phyloP scores from a whole-genome alignment of 2,888 invertebrate genomes.

The Melieria omissa region DNA sequence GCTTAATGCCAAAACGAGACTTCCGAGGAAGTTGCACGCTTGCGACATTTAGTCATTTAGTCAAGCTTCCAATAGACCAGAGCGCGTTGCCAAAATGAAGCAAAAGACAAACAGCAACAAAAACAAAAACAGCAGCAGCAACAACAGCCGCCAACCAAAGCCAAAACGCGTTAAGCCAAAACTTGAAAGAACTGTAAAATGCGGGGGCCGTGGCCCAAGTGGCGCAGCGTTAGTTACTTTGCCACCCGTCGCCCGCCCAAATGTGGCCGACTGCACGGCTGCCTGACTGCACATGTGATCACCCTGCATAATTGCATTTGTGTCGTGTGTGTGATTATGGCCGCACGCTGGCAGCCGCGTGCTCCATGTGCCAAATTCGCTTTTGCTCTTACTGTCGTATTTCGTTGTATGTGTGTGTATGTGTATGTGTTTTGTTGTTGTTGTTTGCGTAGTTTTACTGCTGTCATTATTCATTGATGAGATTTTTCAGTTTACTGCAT shows the following conservation, averaged over 20 bases:
- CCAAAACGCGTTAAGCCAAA: constrained; percentile 19
- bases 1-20: constrained; percentile 40
- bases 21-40: constrained; percentile 43
- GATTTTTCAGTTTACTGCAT: constrained; percentile 22
- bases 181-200: constrained; percentile 32
- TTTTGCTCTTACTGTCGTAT: constrained; percentile 10
- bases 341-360: not conserved
- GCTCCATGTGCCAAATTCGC: not conserved
- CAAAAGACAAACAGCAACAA: constrained; percentile 8
- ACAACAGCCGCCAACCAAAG: constrained; percentile 8
- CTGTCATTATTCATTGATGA: constrained; percentile 42
- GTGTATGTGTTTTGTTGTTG: constrained; percentile 1
- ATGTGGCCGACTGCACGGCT: not conserved
- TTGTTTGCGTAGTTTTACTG: constrained; percentile 10
- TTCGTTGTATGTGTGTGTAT: not conserved
- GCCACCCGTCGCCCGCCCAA: not conserved
- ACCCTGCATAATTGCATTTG: constrained; percentile 4
- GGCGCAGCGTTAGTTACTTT: not conserved
- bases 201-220: constrained; percentile 40
- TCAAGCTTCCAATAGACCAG: constrained; percentile 37
- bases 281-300: constrained; percentile 1
- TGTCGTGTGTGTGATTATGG: constrained; percentile 6
- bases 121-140: constrained; percentile 6
- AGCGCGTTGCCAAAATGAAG: constrained; percentile 33
- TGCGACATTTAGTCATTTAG: constrained; percentile 40